These are phyloP conservation scores for Melikaiella ostensackeni DNA, from an alignment of 2,888 invertebrate genomes.

Conservation along the genomic window DNA sequence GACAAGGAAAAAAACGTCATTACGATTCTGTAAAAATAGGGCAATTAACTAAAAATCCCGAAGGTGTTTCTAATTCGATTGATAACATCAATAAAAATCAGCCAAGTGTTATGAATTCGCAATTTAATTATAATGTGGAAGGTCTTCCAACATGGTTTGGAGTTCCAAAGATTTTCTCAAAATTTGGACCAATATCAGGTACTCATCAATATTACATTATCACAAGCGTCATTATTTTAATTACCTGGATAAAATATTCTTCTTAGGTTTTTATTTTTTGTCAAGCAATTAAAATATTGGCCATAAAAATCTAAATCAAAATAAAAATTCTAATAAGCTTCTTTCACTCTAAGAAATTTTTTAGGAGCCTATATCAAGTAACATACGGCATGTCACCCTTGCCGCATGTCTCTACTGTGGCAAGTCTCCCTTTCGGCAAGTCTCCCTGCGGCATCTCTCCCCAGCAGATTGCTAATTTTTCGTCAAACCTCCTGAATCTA, in stretches of 20 bases:
- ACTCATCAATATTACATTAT: background rate
- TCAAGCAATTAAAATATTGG: no score
- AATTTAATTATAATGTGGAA: background rate
- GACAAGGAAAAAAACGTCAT: background rate
- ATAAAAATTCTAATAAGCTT: background rate
- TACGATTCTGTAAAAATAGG: background rate
- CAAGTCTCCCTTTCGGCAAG: no score
- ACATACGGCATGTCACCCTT: no score
- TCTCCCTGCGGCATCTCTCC: no score
- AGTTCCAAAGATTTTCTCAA: background rate
- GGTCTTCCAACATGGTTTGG: background rate
- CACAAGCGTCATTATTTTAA: no score
- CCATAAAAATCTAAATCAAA: background rate
- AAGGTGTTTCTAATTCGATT: background rate
- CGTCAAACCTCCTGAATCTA: no score
- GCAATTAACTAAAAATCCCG: background rate
- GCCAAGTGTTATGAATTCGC: background rate
- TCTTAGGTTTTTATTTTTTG: no score
- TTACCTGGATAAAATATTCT: no score
- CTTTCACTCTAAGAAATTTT: background rate
- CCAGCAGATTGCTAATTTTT: no score
- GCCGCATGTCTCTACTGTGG: no score
- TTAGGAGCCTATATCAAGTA: no score
- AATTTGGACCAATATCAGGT: background rate
- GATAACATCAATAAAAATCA: background rate